Evolutionary conservation across 53 echinoderm and acorn worm species (phyloP).

Genomic region (Temnopleurus reevesii): DNA sequence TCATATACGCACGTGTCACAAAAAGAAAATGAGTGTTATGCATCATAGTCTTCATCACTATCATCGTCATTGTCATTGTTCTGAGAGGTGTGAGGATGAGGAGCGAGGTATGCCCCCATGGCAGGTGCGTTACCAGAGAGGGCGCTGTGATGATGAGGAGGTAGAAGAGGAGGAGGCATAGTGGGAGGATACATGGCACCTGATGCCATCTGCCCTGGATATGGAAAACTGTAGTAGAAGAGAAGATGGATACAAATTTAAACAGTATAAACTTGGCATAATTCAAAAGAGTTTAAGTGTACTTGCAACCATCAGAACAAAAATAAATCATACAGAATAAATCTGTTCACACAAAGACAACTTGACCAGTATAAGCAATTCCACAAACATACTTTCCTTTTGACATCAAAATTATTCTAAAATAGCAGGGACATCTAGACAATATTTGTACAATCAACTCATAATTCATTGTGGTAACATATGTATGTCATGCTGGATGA

Average conservation of each 20-base stretch:
- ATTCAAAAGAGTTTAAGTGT: no score
- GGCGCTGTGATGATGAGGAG: constrained; percentile 24
- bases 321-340: no score
- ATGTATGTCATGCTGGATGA: no score
- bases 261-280: no score
- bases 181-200: background rate
- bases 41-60: constrained; percentile 52
- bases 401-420: no score
- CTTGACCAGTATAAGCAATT: no score
- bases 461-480: no score
- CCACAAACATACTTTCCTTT: no score
- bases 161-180: constrained; percentile 7
- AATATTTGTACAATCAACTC: no score
- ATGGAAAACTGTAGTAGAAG: background rate
- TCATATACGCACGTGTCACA: background rate
- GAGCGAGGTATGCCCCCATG: constrained; percentile 36
- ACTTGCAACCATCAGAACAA: no score
- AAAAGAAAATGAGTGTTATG: background rate
- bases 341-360: no score
- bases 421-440: no score
- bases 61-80: constrained; percentile 41
- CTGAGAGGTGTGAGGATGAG: constrained; percentile 16
- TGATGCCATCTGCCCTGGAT: constrained; percentile 12
- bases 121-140: constrained; percentile 28
- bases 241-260: background rate